Base-by-base conservation (phyloP, 2,888 invertebrate genomes). In the Rhagonycha lutea region DNA sequence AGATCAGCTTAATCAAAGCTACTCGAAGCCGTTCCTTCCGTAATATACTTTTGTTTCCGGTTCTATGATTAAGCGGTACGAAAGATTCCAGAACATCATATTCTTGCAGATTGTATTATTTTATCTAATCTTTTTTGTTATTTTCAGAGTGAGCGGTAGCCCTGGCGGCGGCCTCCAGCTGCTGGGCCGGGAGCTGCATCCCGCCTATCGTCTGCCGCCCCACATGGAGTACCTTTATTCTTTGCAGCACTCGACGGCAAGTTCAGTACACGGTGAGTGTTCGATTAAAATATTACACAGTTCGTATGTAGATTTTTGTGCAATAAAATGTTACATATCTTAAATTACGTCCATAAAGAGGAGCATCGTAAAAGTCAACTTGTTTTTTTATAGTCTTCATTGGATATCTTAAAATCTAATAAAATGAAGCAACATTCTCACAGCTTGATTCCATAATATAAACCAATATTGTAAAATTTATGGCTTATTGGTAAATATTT, bases 151-250 rank as follows among this genome's bases (percentile, higher is more conserved):
- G 81, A 87, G 87, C 83, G 88, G 87, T 78, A 86, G 85, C 88
- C 89, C 87, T 87, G 89, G 85, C 88, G 88, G 88, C 86, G 89
- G 87, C 85, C 88, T 86, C 88, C 90, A 86, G 89, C 91, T 88
- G 84, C 91, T 86, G 88, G 91, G 88, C 81, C 88, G 87, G 87
- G 89, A 89, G 85, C 90, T 87, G 87, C 92, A 92, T 88, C 92
- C 93, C 82, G 92, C 93, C 79, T 94, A 93, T 86, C 91, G 94
- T 87, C 91, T 94, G 85, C 91, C 91, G 80, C 92, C 92, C 85
- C 94, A 94, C 89, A 93, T 94, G 93, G 94, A 94, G 89, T 94
- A 94, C 88, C 90, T 94, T 82, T 94, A 94, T 86, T 91, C 93
- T 77, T 89, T 93, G 82, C 93, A 94, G 84, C 92, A 94, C 87